These are phyloP conservation scores for Naso thynnoides DNA, from an alignment of 2,797 vertebrate species.

Conservation along the genomic window DNA sequence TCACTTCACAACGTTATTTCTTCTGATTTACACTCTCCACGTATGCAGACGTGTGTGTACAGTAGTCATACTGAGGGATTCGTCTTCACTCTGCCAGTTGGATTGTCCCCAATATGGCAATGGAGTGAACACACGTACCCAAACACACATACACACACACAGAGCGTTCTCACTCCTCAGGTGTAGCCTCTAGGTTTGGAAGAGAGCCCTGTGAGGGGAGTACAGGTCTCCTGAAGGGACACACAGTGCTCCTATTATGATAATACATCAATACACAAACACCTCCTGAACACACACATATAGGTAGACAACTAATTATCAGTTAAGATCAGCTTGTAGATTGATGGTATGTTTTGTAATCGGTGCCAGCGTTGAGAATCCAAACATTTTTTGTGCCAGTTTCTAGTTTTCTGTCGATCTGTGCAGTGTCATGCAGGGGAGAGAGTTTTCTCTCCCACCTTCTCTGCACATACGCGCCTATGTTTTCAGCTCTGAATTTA, in stretches of 20 bases:
- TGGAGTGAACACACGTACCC: constrained; percentile 41
- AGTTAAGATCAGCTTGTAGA: neutral
- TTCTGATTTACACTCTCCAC: constrained; percentile 43
- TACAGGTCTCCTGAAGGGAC: constrained; percentile 47
- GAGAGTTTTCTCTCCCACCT: neutral
- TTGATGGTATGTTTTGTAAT: neutral
- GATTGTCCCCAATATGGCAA: constrained; percentile 58
- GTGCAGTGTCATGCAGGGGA: neutral
- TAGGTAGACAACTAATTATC: neutral
- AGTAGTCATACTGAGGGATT: constrained; percentile 10
- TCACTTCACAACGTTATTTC: constrained; percentile 20
- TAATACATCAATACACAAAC: constrained; percentile 4
- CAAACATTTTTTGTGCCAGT: neutral
- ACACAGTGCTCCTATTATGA: constrained; percentile 15
- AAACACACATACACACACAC: constrained; percentile 12
- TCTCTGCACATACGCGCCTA: neutral
- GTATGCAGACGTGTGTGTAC: constrained; percentile 23
- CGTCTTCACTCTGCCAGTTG: constrained; percentile 62
- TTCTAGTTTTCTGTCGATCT: neutral
- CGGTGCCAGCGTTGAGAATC: constrained; percentile 2
- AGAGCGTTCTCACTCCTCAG: constrained; percentile 38
- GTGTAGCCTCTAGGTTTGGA: constrained; percentile 59
- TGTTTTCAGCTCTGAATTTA: neutral
- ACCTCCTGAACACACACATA: constrained; percentile 8
- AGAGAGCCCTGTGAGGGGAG: constrained; percentile 33